These are phyloP conservation scores for Pterocles orientalis DNA, from an alignment of 2,113 vertebrate species.

Conservation along the genomic window DNA sequence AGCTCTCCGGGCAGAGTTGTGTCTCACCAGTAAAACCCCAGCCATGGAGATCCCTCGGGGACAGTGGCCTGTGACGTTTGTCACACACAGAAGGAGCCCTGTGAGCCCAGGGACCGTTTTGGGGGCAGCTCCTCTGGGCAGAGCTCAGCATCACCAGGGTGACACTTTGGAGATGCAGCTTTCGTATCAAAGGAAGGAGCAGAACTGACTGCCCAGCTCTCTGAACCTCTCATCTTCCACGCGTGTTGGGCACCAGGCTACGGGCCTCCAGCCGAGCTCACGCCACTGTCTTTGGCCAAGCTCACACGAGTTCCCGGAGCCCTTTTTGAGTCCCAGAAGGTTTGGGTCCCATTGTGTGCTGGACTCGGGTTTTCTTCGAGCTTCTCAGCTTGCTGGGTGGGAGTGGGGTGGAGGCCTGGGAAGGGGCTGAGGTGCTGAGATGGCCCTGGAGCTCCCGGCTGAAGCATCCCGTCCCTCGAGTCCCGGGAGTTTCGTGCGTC, in stretches of 20 bases:
- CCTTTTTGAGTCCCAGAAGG: not conserved
- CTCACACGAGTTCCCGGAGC: not conserved
- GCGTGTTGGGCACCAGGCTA: not conserved
- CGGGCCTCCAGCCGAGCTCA: not conserved
- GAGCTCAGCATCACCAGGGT: not conserved
- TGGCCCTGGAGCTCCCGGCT: not conserved
- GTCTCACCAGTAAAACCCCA: not conserved
- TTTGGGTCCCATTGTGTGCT: not conserved
- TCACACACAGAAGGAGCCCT: not conserved
- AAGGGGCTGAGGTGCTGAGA: not conserved
- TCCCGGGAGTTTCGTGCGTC: not conserved
- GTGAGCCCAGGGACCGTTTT: accelerated
- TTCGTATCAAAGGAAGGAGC: not conserved
- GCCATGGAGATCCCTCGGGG: not conserved
- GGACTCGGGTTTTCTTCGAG: not conserved
- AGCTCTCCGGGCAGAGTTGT: not conserved
- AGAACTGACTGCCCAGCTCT: not conserved
- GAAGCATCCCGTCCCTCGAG: not conserved
- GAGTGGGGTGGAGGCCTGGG: not conserved
- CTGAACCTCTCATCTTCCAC: not conserved
- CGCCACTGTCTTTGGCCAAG: accelerated
- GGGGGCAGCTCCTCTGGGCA: not conserved
- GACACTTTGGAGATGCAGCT: not conserved
- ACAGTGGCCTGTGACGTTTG: accelerated
- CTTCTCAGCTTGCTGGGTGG: not conserved